Evolutionary conservation across 2,797 vertebrate species (phyloP).

Genomic region (Oceanodroma leucorhoa): DNA sequence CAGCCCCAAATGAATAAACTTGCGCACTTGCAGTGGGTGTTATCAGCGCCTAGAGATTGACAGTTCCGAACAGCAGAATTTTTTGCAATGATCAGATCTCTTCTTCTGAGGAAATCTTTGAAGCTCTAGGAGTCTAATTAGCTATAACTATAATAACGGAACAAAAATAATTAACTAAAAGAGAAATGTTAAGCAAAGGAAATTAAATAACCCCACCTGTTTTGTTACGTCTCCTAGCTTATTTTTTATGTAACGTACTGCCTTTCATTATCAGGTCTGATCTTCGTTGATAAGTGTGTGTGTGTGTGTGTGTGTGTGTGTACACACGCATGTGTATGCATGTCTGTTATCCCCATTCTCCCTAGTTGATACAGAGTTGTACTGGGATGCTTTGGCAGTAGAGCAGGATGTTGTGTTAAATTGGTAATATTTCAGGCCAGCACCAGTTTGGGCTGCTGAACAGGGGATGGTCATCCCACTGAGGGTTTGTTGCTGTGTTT

Average conservation of each 20-base stretch:
- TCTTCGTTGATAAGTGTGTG: accelerated
- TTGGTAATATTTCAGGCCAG: background rate
- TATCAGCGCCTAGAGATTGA: background rate
- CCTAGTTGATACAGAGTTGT: background rate
- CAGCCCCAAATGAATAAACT: background rate
- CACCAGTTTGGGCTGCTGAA: background rate
- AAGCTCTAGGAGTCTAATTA: background rate
- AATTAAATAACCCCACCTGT: background rate
- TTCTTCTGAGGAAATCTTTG: background rate
- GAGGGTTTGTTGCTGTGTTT: background rate
- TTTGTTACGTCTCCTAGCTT: background rate
- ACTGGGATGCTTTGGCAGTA: background rate
- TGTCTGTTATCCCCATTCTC: background rate
- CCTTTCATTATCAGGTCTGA: background rate
- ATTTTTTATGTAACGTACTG: background rate
- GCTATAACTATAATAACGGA: background rate
- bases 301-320: background rate
- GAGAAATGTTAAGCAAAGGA: background rate
- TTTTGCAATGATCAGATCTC: background rate
- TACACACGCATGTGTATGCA: accelerated
- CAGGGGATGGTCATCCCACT: background rate
- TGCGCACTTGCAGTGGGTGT: background rate
- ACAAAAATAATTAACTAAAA: background rate
- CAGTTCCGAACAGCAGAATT: background rate
- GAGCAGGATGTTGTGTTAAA: background rate